Evolutionary conservation across 2,113 vertebrate species (phyloP).

Genomic region (Craseonycteris thonglongyai): DNA sequence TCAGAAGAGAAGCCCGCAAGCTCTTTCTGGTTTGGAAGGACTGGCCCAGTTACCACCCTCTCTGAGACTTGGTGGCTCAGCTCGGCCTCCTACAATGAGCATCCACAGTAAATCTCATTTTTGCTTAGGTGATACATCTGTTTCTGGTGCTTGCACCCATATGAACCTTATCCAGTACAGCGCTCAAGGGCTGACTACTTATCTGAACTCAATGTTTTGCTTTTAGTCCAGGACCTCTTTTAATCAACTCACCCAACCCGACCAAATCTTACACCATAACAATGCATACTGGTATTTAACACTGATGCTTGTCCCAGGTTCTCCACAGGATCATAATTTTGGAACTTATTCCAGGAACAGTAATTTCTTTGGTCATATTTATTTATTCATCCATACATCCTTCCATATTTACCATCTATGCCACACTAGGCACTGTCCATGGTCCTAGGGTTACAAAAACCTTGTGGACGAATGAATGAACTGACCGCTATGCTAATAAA

Average conservation of each 20-base stretch:
- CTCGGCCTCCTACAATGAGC: background rate
- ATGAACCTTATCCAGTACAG: background rate
- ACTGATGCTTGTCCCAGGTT: background rate
- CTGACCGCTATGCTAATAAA: background rate
- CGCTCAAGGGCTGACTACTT: background rate
- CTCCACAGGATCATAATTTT: background rate
- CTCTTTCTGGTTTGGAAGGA: background rate
- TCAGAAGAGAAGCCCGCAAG: background rate
- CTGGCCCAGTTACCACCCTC: background rate
- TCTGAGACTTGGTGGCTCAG: background rate
- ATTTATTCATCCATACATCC: background rate
- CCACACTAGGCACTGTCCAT: background rate
- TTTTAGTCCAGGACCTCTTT: background rate
- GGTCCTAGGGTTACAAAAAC: background rate
- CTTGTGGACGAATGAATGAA: background rate
- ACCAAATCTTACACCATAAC: background rate
- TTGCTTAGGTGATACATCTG: background rate
- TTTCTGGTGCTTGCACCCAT: background rate
- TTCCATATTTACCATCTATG: background rate
- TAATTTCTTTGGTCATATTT: background rate
- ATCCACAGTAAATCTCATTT: background rate
- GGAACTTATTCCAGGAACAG: background rate
- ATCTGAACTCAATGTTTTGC: background rate
- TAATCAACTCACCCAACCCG: background rate
- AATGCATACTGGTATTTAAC: background rate